Base-by-base conservation (phyloP, 2,113 vertebrate species). In the Redunca redunca region DNA sequence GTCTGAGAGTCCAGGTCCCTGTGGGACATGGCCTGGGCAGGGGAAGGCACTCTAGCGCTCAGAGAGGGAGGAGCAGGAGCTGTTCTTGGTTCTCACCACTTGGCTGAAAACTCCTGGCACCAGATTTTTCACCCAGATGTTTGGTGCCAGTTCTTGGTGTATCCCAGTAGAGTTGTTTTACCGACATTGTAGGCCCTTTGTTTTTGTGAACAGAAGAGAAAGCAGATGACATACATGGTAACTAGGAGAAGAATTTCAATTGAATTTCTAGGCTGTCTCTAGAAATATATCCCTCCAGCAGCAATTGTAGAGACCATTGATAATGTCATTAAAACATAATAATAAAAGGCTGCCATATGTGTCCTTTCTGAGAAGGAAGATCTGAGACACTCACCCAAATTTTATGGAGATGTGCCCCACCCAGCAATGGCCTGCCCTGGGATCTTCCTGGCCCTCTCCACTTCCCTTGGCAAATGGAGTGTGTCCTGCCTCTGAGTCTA, bases 131-230 rank as follows among this genome's bases (percentile, higher is more conserved):
- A 91, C 94, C 19, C 3, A 23, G 48, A 78, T 92, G 97, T 99
- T 98, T 3, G 98, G 97, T 28, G 98, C 99, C 62, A 99, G 98
- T 71, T 99, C 90, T 98, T 99, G 26, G 99, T 99, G 91, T 99
- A 98, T 78, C 99, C 99, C 97, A 99, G 97, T 36, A 99, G 96
- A 0, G 99, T 99, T 0, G 99, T 99, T 98, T 99, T 99, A 97
- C 99, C 99, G 92, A 99, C 99, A 3, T 99, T 99, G 98, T 99
- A 99, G 1, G 99, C 99, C 8, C 99, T 99, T 74, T 99, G 91
- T 4, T 26, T 98, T 99, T 99, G 96, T 60, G 85, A 55, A 48
- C 9, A 78, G 46, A 93, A 80, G 85, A 57, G 3, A 40, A 94
- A 48, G 40, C n/a, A 80, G 81, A 77, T 53, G 46, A 36, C 46